Conservation (phyloP, 35 echinoderm and acorn worm species). For the Amphiura filiformis region DNA sequence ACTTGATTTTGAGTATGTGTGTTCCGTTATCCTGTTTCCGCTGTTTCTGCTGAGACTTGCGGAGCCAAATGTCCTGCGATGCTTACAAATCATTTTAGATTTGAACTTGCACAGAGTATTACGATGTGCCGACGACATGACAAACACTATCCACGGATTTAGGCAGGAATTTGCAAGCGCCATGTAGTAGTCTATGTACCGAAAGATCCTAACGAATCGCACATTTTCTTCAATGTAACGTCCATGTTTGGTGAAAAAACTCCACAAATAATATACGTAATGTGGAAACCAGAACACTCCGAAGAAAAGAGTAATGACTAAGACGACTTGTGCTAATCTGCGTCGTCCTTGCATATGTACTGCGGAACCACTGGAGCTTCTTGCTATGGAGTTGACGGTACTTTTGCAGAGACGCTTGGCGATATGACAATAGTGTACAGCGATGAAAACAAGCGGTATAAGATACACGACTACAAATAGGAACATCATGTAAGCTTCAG, state of each 20-base stretch:
- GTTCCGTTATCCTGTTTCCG: not conserved
- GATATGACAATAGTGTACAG: slow-evolving; percentile 45
- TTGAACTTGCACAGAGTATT: slow-evolving; percentile 11
- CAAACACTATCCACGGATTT: slow-evolving; percentile 76
- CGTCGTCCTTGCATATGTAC: slow-evolving; percentile 61
- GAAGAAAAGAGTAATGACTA: slow-evolving; percentile 74
- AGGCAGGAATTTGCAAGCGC: slow-evolving; percentile 66
- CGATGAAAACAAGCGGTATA: slow-evolving; percentile 41
- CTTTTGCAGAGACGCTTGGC: slow-evolving; percentile 55
- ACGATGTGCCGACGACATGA: slow-evolving; percentile 71
- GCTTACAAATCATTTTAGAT: not conserved
- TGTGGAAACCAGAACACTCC: slow-evolving; percentile 66
- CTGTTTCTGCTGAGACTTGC: too few species aligned
- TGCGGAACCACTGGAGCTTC: slow-evolving; percentile 42
- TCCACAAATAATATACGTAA: slow-evolving; percentile 57
- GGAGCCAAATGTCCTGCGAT: not conserved
- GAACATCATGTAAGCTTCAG: slow-evolving; percentile 44
- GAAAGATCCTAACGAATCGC: not conserved
- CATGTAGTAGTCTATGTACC: slow-evolving; percentile 55
- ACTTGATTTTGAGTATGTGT: not conserved
- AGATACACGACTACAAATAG: slow-evolving; percentile 41
- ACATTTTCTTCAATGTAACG: not conserved
- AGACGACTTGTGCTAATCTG: slow-evolving; percentile 67
- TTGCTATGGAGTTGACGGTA: slow-evolving; percentile 43
- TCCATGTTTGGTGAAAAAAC: slow-evolving; percentile 8